Base-by-base conservation (phyloP, 1,140 invertebrate genomes). In the Drosophila funebris region DNA sequence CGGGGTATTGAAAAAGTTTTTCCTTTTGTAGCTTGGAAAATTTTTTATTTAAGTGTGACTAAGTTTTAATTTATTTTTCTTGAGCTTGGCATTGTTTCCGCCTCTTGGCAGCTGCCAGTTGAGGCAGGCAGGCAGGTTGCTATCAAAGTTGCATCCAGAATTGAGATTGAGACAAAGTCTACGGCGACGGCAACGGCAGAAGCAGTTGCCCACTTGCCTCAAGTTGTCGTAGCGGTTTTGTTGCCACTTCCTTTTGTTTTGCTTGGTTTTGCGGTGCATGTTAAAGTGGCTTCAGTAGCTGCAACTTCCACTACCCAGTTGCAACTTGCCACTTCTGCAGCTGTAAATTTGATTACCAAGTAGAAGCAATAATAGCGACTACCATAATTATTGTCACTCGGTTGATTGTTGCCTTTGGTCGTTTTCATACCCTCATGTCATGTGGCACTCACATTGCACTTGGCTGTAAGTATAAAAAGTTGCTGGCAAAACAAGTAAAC, bases 41-140 rank as follows among this genome's bases (percentile, higher is more conserved):
- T 87, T 81, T 81, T 85, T 85, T 87, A 85, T 78, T 85, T 82
- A 82, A 78, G 74, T 67, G 50, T 63, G 76, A 67, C 67, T 74
- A 87, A 85, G 82, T 85, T 85, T 85, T 85, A 82, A 85, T 85
- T 87, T 87, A 66, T 82, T 82, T 78, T 80, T 87, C 75, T 82
- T 78, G 37, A 27, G 43, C 54, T 36, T 39, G 20, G 72, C 71
- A 82, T 82, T 88, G 82, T 87, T 88, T 87, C 83, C 78, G 82
- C 67, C 62, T 72, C 52, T 64, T 71, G 43, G 50, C 22, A 31
- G 60, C 46, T 52, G 53, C n/a, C n/a, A n/a, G n/a, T 41, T 70
- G 50, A 29, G 52, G 68, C 31, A 48, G 24, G 27, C 24, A 11
- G 4, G 16, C 37, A 66, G 29, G 46, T 37, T 54, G 63, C 46